Conservation (phyloP, 2,113 vertebrate genomes). For the Phasianus colchicus region DNA sequence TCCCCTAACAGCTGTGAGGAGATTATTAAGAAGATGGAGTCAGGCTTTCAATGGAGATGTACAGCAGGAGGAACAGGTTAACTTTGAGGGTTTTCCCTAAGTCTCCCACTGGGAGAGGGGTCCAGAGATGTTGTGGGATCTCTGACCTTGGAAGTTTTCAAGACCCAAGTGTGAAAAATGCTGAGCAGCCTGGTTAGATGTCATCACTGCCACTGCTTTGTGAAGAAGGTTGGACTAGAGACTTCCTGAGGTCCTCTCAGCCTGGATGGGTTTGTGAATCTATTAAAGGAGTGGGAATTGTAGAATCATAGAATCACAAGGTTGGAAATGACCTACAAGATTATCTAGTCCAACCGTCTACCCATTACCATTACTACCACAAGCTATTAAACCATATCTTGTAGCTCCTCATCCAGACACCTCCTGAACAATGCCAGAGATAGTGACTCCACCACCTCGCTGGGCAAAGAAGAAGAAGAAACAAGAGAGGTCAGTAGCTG, state of each 20-base stretch:
- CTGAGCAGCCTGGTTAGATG: neutral
- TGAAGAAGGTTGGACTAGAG: neutral
- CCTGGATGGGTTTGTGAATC: neutral
- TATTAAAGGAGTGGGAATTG: rapidly evolving
- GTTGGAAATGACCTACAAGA: too few relatives aligned
- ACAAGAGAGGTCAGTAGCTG: neutral
- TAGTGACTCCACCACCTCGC: too few relatives aligned
- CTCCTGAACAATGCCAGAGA: too few relatives aligned
- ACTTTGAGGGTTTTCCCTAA: neutral
- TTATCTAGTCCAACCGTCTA: too few relatives aligned
- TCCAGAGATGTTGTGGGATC: neutral
- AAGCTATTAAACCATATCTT: too few relatives aligned
- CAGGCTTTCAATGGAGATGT: neutral
- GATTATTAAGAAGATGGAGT: neutral
- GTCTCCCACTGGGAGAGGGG: neutral
- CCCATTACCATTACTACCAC: too few relatives aligned
- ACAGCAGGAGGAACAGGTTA: too few relatives aligned
- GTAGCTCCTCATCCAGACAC: too few relatives aligned
- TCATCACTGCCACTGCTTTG: rapidly evolving
- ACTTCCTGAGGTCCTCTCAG: neutral
- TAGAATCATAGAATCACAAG: too few relatives aligned
- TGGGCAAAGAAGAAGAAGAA: neutral
- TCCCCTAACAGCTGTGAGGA: rapidly evolving
- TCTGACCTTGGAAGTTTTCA: neutral
- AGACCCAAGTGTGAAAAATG: neutral